These are phyloP conservation scores for Aphyosemion australe DNA, from an alignment of 2,113 vertebrate species.

Conservation along the genomic window DNA sequence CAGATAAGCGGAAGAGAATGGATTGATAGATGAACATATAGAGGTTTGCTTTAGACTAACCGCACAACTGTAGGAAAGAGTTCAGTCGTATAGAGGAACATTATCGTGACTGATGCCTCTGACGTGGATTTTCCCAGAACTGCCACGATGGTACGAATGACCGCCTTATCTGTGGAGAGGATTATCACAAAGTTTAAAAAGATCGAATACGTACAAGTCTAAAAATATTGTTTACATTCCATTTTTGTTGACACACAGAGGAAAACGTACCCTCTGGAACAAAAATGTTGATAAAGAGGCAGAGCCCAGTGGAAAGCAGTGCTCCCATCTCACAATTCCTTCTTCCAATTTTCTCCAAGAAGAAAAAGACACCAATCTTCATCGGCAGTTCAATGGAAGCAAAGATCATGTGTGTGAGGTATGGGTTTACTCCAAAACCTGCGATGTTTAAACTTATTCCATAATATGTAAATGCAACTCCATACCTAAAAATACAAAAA, in stretches of 20 bases:
- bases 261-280: constrained; percentile 72
- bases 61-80: constrained; percentile 88
- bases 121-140: constrained; percentile 84
- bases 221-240: neutral
- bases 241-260: neutral
- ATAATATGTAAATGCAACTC: constrained; percentile 80
- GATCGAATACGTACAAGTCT: neutral
- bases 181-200: neutral
- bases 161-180: constrained; percentile 72
- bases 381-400: constrained; percentile 73
- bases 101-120: constrained; percentile 86
- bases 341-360: constrained; percentile 69
- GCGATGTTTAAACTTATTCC: constrained; percentile 78
- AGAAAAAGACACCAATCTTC: constrained; percentile 72
- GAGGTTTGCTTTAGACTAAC: constrained; percentile 65
- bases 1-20: too few relatives aligned
- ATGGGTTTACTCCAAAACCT: constrained; percentile 74
- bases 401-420: constrained; percentile 77
- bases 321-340: constrained; percentile 43
- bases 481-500: constrained; percentile 66
- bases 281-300: constrained; percentile 79
- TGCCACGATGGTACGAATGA: constrained; percentile 75
- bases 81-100: constrained; percentile 86
- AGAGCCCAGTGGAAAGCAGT: constrained; percentile 68
- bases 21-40: too few relatives aligned